Evolutionary conservation across 2,113 vertebrate species (phyloP).

Genomic region (Amphilophus citrinellus): DNA sequence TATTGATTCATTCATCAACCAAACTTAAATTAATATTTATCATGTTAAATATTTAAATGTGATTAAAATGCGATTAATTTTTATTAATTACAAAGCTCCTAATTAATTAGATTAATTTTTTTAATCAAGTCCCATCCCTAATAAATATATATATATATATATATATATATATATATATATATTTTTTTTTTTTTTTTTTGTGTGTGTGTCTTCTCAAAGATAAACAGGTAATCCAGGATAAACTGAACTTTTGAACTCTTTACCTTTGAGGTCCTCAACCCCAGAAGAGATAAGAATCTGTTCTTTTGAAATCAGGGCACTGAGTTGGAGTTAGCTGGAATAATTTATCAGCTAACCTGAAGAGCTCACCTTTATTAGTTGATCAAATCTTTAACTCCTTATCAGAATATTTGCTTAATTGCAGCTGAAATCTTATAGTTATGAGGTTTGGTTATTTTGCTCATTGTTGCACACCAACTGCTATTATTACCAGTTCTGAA

Average conservation of each 20-base stretch:
- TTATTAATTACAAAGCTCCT: too few relatives aligned
- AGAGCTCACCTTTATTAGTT: background rate
- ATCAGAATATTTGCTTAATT: background rate
- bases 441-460: background rate
- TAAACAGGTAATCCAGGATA: background rate
- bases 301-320: background rate
- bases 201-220: background rate
- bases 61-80: too few relatives aligned
- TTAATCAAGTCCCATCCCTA: too few relatives aligned
- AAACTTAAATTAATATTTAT: too few relatives aligned
- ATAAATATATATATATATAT: too few relatives aligned
- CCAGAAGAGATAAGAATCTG: background rate
- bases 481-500: background rate
- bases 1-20: too few relatives aligned
- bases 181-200: background rate
- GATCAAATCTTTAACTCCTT: background rate
- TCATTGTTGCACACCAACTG: background rate
- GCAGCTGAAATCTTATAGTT: background rate
- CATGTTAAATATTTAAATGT: too few relatives aligned
- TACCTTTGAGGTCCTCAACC: background rate
- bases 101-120: too few relatives aligned
- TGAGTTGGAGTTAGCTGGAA: background rate
- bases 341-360: background rate
- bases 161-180: too few relatives aligned
- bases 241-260: background rate